Conservation (phyloP, 2,888 invertebrate species). For the Alviniconcha strummeri region DNA sequence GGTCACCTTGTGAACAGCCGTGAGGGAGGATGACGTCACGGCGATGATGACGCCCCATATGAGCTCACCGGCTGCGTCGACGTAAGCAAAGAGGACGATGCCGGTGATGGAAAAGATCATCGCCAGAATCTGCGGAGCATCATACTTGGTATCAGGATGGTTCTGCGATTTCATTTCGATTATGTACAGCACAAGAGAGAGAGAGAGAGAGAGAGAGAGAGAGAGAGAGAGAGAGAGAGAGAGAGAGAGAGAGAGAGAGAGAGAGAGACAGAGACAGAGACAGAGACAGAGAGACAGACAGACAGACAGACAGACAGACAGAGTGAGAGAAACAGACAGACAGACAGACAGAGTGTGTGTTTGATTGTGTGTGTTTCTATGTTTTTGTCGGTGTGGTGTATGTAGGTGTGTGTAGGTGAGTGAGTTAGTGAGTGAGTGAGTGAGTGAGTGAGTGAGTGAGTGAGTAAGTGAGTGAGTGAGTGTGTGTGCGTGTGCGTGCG, state of each 20-base stretch:
- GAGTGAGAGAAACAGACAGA: background rate
- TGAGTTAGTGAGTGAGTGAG: conserved; percentile 1
- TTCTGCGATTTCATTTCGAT: background rate
- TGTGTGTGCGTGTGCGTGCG: conserved; percentile 28
- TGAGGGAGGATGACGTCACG: conserved; percentile 91
- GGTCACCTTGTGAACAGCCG: conserved; percentile 92
- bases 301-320: background rate
- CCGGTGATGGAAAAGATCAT: conserved; percentile 44
- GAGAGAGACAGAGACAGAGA: conserved; percentile 5
- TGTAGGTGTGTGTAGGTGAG: background rate
- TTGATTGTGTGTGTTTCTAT: background rate
- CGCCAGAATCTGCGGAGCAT: conserved; percentile 39
- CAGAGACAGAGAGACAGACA: conserved; percentile 3
- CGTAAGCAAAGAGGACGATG: conserved; percentile 80
- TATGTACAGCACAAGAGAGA: background rate
- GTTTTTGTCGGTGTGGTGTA: background rate
- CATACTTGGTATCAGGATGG: background rate
- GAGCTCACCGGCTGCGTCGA: conserved; percentile 90
- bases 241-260: conserved; percentile 5
- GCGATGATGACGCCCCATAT: conserved; percentile 89
- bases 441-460: conserved; percentile 10
- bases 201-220: conserved; percentile 23
- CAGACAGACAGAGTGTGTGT: background rate
- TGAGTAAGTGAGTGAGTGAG: background rate
- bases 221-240: background rate